phyloP scores from a whole-genome alignment of 2,797 vertebrate genomes.

The Pteronotus mesoamericanus region DNA sequence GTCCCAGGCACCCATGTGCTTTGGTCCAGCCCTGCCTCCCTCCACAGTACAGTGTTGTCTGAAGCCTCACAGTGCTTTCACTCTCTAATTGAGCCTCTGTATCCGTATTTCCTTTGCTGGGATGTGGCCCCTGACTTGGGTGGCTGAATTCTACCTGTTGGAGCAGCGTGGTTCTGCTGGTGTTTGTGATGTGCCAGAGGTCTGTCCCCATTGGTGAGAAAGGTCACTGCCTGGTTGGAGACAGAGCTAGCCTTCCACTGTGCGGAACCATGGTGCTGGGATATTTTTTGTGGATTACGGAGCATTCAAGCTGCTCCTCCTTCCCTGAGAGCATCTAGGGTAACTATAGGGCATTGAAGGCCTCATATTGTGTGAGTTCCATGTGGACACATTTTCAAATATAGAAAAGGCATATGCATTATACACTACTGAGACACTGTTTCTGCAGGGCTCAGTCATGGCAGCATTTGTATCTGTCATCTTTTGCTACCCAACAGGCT shows the following conservation, averaged over 20 bases:
- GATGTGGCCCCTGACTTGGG: background rate
- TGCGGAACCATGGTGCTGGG: background rate
- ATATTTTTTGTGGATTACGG: background rate
- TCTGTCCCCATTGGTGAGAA: background rate
- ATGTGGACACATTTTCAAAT: background rate
- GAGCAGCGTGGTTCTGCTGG: background rate
- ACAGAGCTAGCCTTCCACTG: background rate
- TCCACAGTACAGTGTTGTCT: background rate
- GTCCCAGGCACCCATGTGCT: accelerated
- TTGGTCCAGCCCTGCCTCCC: background rate
- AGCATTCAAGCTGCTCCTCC: background rate
- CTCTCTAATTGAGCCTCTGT: background rate
- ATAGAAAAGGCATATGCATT: background rate
- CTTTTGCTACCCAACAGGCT: background rate
- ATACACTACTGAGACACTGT: background rate
- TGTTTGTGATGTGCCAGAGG: background rate
- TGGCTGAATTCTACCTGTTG: background rate
- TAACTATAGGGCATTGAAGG: background rate
- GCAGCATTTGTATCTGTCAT: background rate
- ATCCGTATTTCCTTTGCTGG: background rate
- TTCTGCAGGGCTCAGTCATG: background rate
- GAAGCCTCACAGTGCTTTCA: background rate
- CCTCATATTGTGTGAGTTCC: background rate
- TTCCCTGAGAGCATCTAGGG: background rate
- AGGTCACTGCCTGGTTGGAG: background rate